Evolutionary conservation across 2,797 vertebrate genomes (phyloP).

Genomic region (Macrochelys suwanniensis): DNA sequence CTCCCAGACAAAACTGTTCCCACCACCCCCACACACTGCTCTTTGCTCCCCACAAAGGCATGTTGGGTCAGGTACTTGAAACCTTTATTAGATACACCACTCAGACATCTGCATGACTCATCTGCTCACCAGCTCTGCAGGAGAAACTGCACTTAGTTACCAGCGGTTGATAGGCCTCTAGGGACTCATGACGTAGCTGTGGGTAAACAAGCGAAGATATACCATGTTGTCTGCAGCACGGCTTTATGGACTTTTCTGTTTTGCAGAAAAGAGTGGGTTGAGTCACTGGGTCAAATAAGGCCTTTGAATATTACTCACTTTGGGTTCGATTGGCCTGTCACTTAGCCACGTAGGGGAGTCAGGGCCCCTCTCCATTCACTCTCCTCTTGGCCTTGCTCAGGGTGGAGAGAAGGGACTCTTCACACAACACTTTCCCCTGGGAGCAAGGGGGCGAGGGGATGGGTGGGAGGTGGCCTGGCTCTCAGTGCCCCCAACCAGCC

Average conservation of each 20-base stretch:
- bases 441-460: not conserved
- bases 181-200: not conserved
- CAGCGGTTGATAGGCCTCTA: not conserved
- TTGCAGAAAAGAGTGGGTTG: not conserved
- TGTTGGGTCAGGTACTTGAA: constrained; percentile 6
- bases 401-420: not conserved
- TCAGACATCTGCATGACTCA: not conserved
- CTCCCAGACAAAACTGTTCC: not conserved
- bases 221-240: not conserved
- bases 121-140: not conserved
- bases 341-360: not conserved
- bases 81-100: not conserved
- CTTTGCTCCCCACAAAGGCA: not conserved
- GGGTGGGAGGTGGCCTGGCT: not conserved
- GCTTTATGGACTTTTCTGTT: not conserved
- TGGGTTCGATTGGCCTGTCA: not conserved
- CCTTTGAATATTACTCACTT: not conserved
- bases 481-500: not conserved
- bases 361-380: not conserved
- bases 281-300: not conserved
- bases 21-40: not conserved
- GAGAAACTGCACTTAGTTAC: not conserved
- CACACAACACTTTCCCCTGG: not conserved
- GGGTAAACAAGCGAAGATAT: not conserved
- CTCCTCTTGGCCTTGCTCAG: not conserved